Conservation (phyloP, 2,113 vertebrate genomes). For the Myiopsitta monachus region DNA sequence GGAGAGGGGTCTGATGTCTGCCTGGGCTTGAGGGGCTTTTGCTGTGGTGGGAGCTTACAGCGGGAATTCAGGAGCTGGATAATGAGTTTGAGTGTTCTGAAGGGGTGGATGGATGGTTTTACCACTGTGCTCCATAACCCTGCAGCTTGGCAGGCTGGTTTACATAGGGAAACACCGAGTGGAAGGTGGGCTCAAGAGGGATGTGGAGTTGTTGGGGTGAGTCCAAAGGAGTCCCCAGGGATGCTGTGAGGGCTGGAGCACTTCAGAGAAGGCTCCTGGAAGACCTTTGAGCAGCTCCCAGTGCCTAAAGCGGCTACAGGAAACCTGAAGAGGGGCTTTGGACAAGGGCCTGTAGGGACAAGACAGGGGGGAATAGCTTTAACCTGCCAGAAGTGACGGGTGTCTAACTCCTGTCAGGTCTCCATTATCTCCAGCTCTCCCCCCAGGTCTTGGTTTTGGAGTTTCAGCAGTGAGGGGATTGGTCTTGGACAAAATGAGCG, state of each 20-base stretch:
- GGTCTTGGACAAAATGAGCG: not conserved
- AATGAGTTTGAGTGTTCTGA: not conserved
- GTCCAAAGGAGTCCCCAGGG: not conserved
- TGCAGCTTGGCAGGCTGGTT: not conserved
- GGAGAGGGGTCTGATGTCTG: not conserved
- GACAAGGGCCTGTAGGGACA: not conserved
- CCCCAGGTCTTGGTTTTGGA: not conserved
- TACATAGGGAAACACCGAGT: not conserved
- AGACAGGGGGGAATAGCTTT: not conserved
- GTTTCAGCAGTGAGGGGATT: not conserved
- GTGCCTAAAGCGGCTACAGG: not conserved
- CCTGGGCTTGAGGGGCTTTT: not conserved
- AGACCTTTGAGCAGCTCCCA: not conserved
- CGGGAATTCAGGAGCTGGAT: not conserved
- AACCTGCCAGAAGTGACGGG: not conserved
- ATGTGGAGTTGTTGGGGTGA: not conserved
- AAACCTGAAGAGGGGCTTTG: not conserved
- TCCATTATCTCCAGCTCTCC: not conserved
- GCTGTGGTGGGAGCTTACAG: not conserved
- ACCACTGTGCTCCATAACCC: not conserved
- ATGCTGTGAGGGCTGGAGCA: not conserved
- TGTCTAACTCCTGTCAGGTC: not conserved
- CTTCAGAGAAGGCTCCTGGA: not conserved
- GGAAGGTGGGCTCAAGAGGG: not conserved
- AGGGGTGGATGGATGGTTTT: not conserved